A percentile compares a stretch with the other conserved stretches of the same genome.
These are phyloP conservation scores for Scopus umbretta DNA, from an alignment of 2,113 vertebrate species.

Conservation along the genomic window DNA sequence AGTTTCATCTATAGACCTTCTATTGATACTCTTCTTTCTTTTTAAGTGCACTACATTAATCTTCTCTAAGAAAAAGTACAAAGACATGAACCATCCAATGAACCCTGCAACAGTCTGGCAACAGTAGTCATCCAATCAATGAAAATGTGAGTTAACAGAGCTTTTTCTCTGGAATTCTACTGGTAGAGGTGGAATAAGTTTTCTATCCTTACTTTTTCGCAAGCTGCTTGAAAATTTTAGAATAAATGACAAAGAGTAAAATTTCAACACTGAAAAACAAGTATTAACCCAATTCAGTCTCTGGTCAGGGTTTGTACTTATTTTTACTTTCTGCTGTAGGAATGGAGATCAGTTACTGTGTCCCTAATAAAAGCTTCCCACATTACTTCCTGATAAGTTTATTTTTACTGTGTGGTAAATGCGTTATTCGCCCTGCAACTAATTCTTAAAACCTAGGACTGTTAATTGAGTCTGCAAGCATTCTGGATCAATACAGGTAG, in stretches of 20 bases:
- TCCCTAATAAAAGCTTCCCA: conserved; percentile 4
- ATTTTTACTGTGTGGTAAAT: conserved; percentile 4
- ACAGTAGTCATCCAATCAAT: not conserved
- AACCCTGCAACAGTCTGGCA: not conserved
- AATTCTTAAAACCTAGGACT: not conserved
- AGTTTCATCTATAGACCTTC: not conserved
- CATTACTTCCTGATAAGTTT: not conserved
- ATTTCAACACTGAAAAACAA: not conserved
- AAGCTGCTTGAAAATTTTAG: not conserved
- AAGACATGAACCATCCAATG: not conserved
- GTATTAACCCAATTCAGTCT: not conserved
- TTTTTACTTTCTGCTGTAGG: not conserved
- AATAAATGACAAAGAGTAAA: not conserved
- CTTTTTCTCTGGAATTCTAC: not conserved
- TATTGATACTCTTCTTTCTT: not conserved
- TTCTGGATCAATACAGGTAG: not conserved
- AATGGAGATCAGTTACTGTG: not conserved
- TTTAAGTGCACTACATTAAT: not conserved
- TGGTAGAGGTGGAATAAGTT: not conserved
- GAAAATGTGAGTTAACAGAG: not conserved
- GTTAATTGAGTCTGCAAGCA: not conserved
- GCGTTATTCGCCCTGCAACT: conserved; percentile 2
- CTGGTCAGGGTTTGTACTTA: not conserved
- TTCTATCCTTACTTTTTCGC: not conserved
- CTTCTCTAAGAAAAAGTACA: not conserved